Percentiles rank a stretch among this genome's conserved stretches.
phyloP scores from a whole-genome alignment of 2,888 invertebrate genomes.

The Phortica magna region DNA sequence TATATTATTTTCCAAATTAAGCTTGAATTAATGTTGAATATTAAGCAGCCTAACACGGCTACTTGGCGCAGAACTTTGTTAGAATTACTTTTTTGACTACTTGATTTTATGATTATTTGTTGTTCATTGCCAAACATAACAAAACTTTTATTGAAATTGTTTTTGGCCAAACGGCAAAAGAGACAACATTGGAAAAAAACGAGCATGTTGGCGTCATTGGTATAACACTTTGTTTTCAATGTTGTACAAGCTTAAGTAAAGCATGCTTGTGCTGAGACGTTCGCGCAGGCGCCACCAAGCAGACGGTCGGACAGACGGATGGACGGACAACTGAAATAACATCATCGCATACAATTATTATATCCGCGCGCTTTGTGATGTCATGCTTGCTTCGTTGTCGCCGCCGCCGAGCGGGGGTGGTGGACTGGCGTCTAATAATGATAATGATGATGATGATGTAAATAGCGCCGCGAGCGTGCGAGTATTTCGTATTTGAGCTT shows the following conservation, averaged over 20 bases:
- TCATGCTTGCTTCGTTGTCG: neutral
- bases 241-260: neutral
- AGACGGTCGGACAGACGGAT: no score
- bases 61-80: neutral
- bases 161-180: neutral
- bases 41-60: neutral
- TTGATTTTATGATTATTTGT: neutral
- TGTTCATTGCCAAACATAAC: neutral
- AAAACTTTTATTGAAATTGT: neutral
- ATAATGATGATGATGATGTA: slow-evolving; percentile 1
- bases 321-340: neutral
- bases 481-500: slow-evolving; percentile 40
- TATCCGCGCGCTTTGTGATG: neutral
- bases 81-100: neutral
- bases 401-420: neutral
- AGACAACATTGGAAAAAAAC: neutral
- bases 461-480: neutral
- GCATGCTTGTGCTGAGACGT: neutral
- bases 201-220: neutral
- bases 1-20: no score
- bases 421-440: neutral
- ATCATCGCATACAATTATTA: neutral
- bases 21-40: neutral
- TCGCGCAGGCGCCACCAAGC: slow-evolving; percentile 13
- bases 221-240: neutral